These are phyloP conservation scores for Aricia agestis DNA, from an alignment of 1,140 invertebrate species.

Conservation along the genomic window DNA sequence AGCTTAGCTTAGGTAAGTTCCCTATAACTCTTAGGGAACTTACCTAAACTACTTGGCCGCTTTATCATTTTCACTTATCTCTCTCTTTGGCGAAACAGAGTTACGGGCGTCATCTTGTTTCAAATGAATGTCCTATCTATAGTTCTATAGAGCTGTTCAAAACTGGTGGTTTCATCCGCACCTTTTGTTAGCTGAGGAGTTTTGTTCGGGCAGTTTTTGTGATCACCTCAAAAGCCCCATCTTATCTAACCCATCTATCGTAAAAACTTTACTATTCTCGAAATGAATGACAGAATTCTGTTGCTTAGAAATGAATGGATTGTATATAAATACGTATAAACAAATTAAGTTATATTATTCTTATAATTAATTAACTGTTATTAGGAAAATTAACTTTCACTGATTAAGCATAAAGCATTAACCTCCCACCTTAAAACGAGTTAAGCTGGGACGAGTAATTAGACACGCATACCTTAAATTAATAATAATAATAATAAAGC, in stretches of 20 bases:
- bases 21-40: no score
- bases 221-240: constrained; percentile 54
- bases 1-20: no score
- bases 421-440: no score
- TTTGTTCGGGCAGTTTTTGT: constrained; percentile 62
- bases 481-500: no score
- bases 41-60: no score
- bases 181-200: constrained; percentile 67
- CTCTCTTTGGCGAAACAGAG: no score
- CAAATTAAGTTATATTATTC: neutral
- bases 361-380: neutral
- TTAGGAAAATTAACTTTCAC: neutral
- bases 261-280: constrained; percentile 46
- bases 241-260: constrained; percentile 62
- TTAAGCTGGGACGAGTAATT: no score
- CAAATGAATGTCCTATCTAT: neutral
- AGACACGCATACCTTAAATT: no score
- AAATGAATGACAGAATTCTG: constrained; percentile 24
- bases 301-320: constrained; percentile 10
- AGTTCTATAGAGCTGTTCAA: constrained; percentile 33
- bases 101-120: no score
- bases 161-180: constrained; percentile 62
- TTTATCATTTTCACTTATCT: no score
- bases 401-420: neutral
- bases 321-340: neutral